Base-by-base conservation (phyloP, 2,888 invertebrate genomes). In the Tenodera sinensis region DNA sequence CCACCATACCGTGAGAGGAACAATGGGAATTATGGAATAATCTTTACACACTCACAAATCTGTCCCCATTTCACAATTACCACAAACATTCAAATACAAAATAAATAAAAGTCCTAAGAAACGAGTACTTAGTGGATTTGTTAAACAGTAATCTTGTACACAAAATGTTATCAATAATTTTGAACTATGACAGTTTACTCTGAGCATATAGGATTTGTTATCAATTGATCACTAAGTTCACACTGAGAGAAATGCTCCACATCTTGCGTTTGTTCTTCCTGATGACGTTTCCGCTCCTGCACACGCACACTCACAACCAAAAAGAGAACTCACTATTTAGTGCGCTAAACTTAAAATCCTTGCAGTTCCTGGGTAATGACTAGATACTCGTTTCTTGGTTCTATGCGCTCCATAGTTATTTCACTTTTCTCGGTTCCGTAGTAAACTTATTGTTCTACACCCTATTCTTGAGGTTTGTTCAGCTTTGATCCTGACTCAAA, bases 401-500 rank as follows among this genome's bases (percentile, higher is more conserved):
- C 47, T 20, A 71, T 71, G 6, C 54, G 54, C 54, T 71, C 20
- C 54, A 71, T 42, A 42, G 42, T 71, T 71, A 71, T 71, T 71
- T 71, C 54, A 71, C 20, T 71, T 71, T 71, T 20, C 25, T 71
- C 54, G 25, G 54, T 71, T 71, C 54, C 54, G 25, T 20, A 20
- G 20, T 71, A 71, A 71, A 71, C 20, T 71, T 6, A 71, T 71
- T 71, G 54, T 71, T 71, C 85, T 27, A 28, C 4, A n/a, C 8
- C 84, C 84, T 84, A 84, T 25, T 28, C 27, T 28, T 84, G 25
- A 28, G 84, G 42, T 47, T 20, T 42, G 84, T 93, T 94, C 93
- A 94, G 93, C 93, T 94, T 91, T 94, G 93, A 92, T 95, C 95
- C 92, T 94, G 94, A 91, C 95, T 94, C 27, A 96, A 93, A 90